Evolutionary conservation across 2,888 invertebrate species (phyloP).

Genomic region (Dicyrtomina minuta): DNA sequence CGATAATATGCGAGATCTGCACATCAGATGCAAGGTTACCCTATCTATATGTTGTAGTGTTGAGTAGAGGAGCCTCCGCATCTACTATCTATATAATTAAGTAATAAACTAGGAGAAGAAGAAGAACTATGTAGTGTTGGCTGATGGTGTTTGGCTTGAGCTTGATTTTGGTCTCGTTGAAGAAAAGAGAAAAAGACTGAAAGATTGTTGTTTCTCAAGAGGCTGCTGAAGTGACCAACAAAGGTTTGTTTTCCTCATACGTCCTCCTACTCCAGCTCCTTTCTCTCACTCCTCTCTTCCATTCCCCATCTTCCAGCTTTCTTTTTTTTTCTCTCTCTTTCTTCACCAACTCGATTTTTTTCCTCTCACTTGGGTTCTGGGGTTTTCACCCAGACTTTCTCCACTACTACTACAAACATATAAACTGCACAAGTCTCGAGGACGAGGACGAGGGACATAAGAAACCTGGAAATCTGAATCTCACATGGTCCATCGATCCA

Average conservation of each 20-base stretch:
- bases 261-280: background rate
- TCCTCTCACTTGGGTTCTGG: background rate
- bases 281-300: constrained; percentile 3
- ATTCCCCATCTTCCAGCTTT: background rate
- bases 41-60: too few species aligned
- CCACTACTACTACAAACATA: too few species aligned
- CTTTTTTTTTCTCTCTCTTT: background rate
- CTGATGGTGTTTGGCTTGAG: background rate
- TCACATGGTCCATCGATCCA: background rate
- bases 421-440: too few species aligned
- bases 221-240: constrained; percentile 10
- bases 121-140: background rate
- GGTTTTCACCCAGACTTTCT: background rate
- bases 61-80: too few species aligned
- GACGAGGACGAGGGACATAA: background rate
- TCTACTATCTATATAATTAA: too few species aligned
- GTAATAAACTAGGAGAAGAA: too few species aligned
- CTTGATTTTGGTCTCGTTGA: background rate
- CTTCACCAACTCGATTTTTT: background rate
- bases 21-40: too few species aligned
- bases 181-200: background rate
- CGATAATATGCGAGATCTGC: too few species aligned
- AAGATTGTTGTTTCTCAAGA: background rate
- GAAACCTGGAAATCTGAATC: too few species aligned
- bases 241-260: background rate